Percentiles rank a stretch among this genome's conserved stretches.
Evolutionary conservation across 2,113 vertebrate genomes (phyloP).

Genomic region (Periophthalmus modestus): DNA sequence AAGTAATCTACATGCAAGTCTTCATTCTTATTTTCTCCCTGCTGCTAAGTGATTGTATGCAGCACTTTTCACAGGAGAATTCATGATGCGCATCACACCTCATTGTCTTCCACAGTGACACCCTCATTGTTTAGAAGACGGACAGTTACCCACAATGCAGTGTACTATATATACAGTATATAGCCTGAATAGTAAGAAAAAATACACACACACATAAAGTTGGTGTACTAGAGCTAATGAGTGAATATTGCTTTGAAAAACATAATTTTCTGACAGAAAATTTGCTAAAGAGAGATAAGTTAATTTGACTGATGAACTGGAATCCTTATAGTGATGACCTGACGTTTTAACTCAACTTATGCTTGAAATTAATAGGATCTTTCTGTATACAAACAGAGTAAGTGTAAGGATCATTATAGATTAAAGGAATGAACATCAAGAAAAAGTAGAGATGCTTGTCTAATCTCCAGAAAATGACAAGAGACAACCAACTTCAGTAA

Average conservation of each 20-base stretch:
- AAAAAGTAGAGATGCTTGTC: too few relatives aligned
- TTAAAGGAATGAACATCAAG: too few relatives aligned
- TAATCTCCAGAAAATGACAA: too few relatives aligned
- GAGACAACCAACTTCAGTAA: too few relatives aligned
- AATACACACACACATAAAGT: neutral
- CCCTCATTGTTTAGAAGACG: slow-evolving; percentile 25
- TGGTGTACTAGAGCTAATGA: slow-evolving; percentile 19
- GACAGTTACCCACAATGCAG: slow-evolving; percentile 12
- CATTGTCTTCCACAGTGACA: slow-evolving; percentile 21
- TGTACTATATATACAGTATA: slow-evolving; percentile 16
- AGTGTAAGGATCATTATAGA: too few relatives aligned
- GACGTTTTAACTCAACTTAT: too few relatives aligned
- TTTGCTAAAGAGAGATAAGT: too few relatives aligned
- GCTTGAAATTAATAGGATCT: too few relatives aligned
- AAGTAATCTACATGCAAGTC: slow-evolving; percentile 64
- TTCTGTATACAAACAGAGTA: too few relatives aligned
- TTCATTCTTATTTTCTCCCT: slow-evolving; percentile 36
- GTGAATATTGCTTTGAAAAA: slow-evolving; percentile 16
- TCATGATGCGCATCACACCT: slow-evolving; percentile 21
- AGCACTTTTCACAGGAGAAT: slow-evolving; percentile 42
- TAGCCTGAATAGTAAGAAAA: slow-evolving; percentile 15
- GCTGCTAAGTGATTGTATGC: slow-evolving; percentile 21
- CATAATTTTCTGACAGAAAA: neutral
- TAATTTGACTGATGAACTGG: too few relatives aligned
- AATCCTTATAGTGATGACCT: too few relatives aligned